Evolutionary conservation across 2,113 vertebrate genomes (phyloP), one percentile per base, ranked within the genome.

Genomic region (Bos taurus): DNA sequence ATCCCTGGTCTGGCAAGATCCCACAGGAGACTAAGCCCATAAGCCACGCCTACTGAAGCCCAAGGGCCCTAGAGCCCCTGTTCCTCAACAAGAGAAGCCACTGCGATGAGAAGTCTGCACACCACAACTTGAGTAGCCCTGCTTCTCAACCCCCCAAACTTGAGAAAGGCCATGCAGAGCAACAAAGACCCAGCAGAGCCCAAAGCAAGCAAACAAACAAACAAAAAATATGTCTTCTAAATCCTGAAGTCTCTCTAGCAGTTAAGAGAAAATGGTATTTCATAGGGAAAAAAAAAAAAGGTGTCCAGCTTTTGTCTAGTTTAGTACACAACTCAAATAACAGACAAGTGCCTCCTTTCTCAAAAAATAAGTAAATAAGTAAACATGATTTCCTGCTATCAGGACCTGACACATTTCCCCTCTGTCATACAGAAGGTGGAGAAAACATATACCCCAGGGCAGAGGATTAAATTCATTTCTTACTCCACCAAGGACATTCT

Each of bases 331-430:
- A n/a, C 2, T 19, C 26, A n/a, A 28, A 50, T 4, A 57, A 43
- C 4, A 3, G 4, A 28, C 4, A 1, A 40, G 5, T 0, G 12
- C 11, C 3, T 33, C 2, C 12, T 10, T 36, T 28, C 5, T 10
- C 1, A 0, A 50, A 64, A 40, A 71, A 21, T 40, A 71, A 23
- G 2, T 23, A 36, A 40, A 36, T 71, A 36, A 40, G 0, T 71
- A 23, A 7, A 5, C 8, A 9, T 10, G 16, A 15, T 10, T 36
- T 54, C 80, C 23, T 6, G 9, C 1, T 5, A 46, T 15, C 15
- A 19, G 26, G 25, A 71, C 19, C 13, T 7, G 17, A 26, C 7
- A 19, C 5, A 33, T 1, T 2, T n/a, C 17, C 36, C 2, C 2
- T 28, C 28, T 13, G n/a, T 21, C 46, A 40, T 4, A 56, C 2